Percentiles rank a stretch among this genome's conserved stretches.
phyloP scores from a whole-genome alignment of 1,140 invertebrate genomes.

The Neodiprion lecontei region DNA sequence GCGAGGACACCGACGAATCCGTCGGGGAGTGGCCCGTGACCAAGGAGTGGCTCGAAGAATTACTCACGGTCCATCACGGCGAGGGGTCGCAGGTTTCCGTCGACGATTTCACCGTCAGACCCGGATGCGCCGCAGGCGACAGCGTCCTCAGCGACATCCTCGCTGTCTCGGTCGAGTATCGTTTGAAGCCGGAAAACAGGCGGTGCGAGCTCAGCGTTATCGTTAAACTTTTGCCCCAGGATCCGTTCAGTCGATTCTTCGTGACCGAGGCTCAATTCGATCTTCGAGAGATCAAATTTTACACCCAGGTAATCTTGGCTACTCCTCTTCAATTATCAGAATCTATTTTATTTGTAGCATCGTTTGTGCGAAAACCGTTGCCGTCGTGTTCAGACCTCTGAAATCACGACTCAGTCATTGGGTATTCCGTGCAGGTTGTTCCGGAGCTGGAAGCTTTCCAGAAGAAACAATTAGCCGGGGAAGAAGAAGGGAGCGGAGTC shows the following conservation, averaged over 20 bases:
- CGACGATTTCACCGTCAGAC: slow-evolving; percentile 60
- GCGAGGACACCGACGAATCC: slow-evolving; percentile 57
- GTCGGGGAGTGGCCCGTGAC: slow-evolving; percentile 63
- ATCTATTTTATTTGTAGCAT: neutral
- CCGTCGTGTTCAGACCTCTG: neutral
- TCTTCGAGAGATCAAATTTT: slow-evolving; percentile 82
- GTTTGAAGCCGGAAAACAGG: slow-evolving; percentile 42
- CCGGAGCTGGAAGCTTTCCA: slow-evolving; percentile 68
- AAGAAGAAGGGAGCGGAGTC: slow-evolving; percentile 40
- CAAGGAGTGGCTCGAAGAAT: slow-evolving; percentile 67
- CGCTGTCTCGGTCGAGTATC: slow-evolving; percentile 65
- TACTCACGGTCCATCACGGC: slow-evolving; percentile 64
- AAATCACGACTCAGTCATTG: slow-evolving; percentile 2
- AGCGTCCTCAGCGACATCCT: slow-evolving; percentile 70
- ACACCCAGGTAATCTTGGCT: slow-evolving; percentile 71
- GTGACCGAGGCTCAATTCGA: slow-evolving; percentile 84
- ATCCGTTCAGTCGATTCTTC: slow-evolving; percentile 77
- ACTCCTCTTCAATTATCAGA: slow-evolving; percentile 7
- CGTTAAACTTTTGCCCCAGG: slow-evolving; percentile 77
- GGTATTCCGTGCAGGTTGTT: slow-evolving; percentile 62
- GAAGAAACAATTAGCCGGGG: slow-evolving; percentile 49
- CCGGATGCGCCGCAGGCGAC: slow-evolving; percentile 65
- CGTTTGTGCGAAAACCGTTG: neutral
- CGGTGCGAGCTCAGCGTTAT: slow-evolving; percentile 66
- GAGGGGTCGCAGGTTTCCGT: slow-evolving; percentile 54